These are phyloP conservation scores for Drosophila lacteicornis DNA, from an alignment of 1,140 invertebrate species.

Conservation along the genomic window DNA sequence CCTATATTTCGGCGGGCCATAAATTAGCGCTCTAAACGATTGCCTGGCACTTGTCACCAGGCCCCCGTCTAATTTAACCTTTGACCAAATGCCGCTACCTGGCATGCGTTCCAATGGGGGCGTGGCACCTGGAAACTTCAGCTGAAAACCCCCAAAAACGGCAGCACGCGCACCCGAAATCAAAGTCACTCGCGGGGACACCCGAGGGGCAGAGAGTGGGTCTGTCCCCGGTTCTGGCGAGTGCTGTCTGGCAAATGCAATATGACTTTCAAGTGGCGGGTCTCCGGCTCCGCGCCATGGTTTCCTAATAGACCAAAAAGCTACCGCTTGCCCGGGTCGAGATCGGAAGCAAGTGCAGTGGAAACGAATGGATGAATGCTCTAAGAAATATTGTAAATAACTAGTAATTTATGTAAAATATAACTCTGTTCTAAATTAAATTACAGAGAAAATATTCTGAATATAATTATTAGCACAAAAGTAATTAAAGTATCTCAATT, in stretches of 20 bases:
- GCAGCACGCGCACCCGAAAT: constrained; percentile 68
- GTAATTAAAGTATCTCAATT: no score
- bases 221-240: constrained; percentile 41
- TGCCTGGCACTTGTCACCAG: constrained; percentile 79
- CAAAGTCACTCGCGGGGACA: constrained; percentile 39
- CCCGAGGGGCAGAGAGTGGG: neutral
- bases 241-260: constrained; percentile 62
- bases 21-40: constrained; percentile 77
- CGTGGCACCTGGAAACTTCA: constrained; percentile 40
- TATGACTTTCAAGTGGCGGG: constrained; percentile 74
- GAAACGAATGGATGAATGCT: neutral
- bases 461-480: neutral
- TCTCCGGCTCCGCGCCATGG: constrained; percentile 37
- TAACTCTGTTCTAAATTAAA: neutral
- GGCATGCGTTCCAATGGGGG: constrained; percentile 57
- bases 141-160: constrained; percentile 11
- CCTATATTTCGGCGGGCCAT: constrained; percentile 52
- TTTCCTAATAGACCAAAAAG: constrained; percentile 77
- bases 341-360: constrained; percentile 44
- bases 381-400: no score
- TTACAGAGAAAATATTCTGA: neutral
- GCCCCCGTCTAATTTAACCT: constrained; percentile 76
- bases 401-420: neutral
- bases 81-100: constrained; percentile 79
- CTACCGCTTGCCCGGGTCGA: constrained; percentile 60